Evolutionary conservation across 2,888 invertebrate species (phyloP).

Genomic region (Ectobius pallidus): DNA sequence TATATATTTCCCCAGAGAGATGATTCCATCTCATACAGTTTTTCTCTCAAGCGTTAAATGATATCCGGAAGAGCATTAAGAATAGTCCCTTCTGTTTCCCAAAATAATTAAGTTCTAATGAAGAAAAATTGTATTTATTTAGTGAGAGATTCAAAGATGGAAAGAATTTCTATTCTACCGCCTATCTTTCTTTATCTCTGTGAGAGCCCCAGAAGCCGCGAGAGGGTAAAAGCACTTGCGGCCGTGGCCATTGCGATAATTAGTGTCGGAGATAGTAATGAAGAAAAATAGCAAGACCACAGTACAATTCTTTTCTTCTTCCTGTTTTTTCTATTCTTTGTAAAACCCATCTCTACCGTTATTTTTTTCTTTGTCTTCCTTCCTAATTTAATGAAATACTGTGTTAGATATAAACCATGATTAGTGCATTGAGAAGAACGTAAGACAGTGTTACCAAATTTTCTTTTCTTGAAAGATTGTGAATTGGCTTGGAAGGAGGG

Average conservation of each 20-base stretch:
- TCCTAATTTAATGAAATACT: slow-evolving; percentile 35
- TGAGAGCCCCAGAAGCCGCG: slow-evolving; percentile 19
- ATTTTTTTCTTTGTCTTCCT: slow-evolving; percentile 24
- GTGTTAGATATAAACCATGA: slow-evolving; percentile 33
- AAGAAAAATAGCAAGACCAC: slow-evolving; percentile 32
- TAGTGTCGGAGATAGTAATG: slow-evolving; percentile 35
- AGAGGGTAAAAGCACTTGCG: background rate
- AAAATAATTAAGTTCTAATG: slow-evolving; percentile 21
- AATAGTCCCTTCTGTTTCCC: slow-evolving; percentile 12
- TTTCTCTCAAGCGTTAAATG: background rate
- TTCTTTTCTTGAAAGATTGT: background rate
- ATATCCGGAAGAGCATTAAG: no score
- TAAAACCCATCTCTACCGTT: slow-evolving; percentile 8
- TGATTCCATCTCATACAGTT: background rate
- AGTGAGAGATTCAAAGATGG: slow-evolving; percentile 12
- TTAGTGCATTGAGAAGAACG: slow-evolving; percentile 20
- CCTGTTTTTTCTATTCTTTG: slow-evolving; percentile 8
- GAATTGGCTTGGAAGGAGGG: slow-evolving; percentile 9
- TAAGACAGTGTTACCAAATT: background rate
- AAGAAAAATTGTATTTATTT: slow-evolving; percentile 22
- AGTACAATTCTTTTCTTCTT: slow-evolving; percentile 5
- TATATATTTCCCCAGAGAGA: background rate
- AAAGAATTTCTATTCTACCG: slow-evolving; percentile 6
- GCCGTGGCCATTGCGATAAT: slow-evolving; percentile 21
- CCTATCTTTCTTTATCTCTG: slow-evolving; percentile 15